phyloP scores from a whole-genome alignment of 2,113 vertebrate genomes.

The Urocolius indicus region DNA sequence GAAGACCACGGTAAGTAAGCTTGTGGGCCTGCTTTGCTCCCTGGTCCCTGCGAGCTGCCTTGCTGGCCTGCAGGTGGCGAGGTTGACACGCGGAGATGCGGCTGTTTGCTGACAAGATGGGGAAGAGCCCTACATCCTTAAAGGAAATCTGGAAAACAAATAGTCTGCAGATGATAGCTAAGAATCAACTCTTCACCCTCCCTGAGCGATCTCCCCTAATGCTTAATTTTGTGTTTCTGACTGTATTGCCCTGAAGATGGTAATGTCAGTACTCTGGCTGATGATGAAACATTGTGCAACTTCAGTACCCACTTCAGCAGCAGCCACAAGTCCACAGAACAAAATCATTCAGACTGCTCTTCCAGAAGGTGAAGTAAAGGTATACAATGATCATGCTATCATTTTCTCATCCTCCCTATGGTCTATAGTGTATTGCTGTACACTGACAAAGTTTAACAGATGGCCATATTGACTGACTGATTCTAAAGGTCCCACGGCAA shows the following conservation, averaged over 20 bases:
- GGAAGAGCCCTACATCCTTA: background rate
- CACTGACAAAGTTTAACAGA: background rate
- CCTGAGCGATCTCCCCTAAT: background rate
- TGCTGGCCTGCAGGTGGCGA: constrained; percentile 61
- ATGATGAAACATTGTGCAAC: background rate
- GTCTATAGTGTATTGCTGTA: background rate
- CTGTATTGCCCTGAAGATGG: background rate
- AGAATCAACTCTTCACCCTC: background rate
- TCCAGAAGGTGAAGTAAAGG: background rate
- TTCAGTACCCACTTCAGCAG: background rate
- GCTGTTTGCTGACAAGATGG: background rate
- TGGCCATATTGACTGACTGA: background rate
- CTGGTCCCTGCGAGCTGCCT: background rate
- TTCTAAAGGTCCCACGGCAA: background rate
- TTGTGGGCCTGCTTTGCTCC: background rate
- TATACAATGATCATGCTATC: background rate
- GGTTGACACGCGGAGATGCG: constrained; percentile 8
- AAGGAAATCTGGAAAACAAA: background rate
- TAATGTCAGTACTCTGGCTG: background rate
- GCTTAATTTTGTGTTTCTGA: background rate
- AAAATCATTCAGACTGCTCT: background rate
- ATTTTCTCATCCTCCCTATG: fast-evolving
- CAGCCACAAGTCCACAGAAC: background rate
- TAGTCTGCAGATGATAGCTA: background rate
- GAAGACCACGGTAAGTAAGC: background rate